A percentile compares a stretch with the other conserved stretches of the same genome.
Conservation (phyloP, 2,888 invertebrate species). For the Yponomeuta malinellus region DNA sequence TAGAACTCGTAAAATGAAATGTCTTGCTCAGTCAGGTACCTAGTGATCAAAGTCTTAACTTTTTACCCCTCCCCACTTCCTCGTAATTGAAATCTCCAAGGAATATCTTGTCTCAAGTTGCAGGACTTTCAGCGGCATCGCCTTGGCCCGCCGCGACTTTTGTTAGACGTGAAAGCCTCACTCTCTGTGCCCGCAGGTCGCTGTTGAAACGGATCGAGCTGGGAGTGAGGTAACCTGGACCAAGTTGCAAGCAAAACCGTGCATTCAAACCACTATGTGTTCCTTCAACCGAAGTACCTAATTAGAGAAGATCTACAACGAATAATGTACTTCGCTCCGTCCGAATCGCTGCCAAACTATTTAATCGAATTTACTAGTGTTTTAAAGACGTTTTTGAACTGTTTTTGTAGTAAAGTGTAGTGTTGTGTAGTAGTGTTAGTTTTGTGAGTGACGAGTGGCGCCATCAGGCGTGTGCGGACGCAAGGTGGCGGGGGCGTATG, state of each 20-base stretch:
- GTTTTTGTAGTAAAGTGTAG: conserved; percentile 13
- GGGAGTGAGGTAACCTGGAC: conserved; percentile 70
- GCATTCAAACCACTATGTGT: conserved; percentile 48
- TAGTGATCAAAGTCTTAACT: not conserved
- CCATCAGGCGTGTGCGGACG: conserved; percentile 61
- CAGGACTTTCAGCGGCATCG: not conserved
- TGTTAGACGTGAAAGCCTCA: conserved; percentile 70
- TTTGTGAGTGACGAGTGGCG: conserved; percentile 40
- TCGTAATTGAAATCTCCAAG: not conserved
- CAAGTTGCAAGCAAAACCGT: conserved; percentile 24
- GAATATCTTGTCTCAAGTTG: not conserved
- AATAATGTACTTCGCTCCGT: conserved; percentile 68
- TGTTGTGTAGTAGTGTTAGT: conserved; percentile 25
- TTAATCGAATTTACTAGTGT: conserved; percentile 69
- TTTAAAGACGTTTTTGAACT: conserved; percentile 13
- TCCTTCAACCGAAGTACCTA: conserved; percentile 56
- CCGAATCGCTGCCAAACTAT: conserved; percentile 69
- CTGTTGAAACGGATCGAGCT: conserved; percentile 65
- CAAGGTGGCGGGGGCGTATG: conserved; percentile 80
- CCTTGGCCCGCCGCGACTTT: conserved; percentile 19
- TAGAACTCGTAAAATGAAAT: too few relatives aligned
- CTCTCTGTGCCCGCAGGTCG: conserved; percentile 59
- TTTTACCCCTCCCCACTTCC: not conserved
- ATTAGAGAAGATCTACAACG: conserved; percentile 44
- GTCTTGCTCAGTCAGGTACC: too few relatives aligned